phyloP scores from a whole-genome alignment of 2,797 vertebrate genomes.

The Eidolon dupreanum region DNA sequence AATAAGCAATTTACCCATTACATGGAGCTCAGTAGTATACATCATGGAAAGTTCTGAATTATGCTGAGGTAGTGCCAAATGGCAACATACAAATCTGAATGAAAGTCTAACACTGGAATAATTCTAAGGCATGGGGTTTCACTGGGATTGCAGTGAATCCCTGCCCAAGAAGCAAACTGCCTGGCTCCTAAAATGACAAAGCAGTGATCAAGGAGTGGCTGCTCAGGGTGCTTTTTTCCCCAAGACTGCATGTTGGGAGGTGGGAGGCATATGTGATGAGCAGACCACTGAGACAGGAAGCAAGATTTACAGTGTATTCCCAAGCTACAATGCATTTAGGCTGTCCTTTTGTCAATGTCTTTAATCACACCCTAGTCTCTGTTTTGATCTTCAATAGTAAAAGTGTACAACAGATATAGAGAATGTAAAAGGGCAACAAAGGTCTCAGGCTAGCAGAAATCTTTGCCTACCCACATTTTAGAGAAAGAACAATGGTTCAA shows the following conservation, averaged over 20 bases:
- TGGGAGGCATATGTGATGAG: background rate
- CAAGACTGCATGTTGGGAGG: background rate
- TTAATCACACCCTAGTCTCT: background rate
- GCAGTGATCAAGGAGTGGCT: background rate
- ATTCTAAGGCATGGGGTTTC: background rate
- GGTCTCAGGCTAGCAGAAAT: background rate
- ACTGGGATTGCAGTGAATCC: background rate
- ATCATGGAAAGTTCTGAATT: background rate
- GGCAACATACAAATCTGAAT: conserved; percentile 28
- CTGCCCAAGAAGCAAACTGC: background rate
- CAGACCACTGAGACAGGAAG: background rate
- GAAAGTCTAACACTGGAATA: background rate
- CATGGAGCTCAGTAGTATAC: background rate
- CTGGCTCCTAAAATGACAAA: background rate
- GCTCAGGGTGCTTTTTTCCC: background rate
- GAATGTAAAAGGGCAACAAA: background rate
- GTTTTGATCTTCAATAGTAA: background rate
- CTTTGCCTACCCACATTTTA: background rate
- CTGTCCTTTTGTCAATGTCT: background rate
- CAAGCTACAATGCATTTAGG: no score
- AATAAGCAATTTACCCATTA: conserved; percentile 27
- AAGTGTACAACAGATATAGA: background rate
- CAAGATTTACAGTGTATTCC: background rate
- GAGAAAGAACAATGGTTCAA: background rate
- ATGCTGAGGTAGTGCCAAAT: background rate